Evolutionary conservation across 1,140 invertebrate species (phyloP).

Genomic region (Pseudachorutes palmiensis): DNA sequence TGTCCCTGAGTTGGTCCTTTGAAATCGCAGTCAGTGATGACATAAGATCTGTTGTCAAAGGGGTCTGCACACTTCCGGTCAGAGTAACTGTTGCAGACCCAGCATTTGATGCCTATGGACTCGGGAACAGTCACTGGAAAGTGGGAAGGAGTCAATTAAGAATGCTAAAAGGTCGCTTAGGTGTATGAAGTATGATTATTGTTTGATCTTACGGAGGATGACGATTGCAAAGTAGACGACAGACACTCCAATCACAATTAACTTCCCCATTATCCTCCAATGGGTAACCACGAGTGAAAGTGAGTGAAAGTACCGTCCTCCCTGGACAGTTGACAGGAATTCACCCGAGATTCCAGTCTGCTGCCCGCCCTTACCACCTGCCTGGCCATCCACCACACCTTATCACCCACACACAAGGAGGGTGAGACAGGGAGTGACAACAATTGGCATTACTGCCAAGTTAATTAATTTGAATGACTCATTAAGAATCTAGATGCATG

Average conservation of each 20-base stretch:
- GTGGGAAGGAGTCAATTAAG: not conserved
- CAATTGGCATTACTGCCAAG: too few species aligned
- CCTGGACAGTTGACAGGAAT: too few species aligned
- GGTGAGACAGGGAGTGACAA: too few species aligned
- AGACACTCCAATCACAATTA: not conserved
- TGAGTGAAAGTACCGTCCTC: too few species aligned
- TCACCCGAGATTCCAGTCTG: too few species aligned
- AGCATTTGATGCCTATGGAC: slow-evolving; percentile 66
- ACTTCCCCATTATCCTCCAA: not conserved
- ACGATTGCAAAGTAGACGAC: not conserved
- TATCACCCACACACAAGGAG: too few species aligned
- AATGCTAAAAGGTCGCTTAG: not conserved
- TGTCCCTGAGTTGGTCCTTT: slow-evolving; percentile 42
- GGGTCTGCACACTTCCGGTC: slow-evolving; percentile 88
- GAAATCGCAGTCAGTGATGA: slow-evolving; percentile 75
- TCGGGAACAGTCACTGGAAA: slow-evolving; percentile 1
- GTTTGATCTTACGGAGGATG: not conserved
- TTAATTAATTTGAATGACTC: too few species aligned
- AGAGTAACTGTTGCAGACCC: slow-evolving; percentile 76
- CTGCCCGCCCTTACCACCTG: too few species aligned
- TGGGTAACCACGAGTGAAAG: too few species aligned
- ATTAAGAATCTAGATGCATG: too few species aligned
- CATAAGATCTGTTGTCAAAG: slow-evolving; percentile 80
- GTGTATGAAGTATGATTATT: not conserved
- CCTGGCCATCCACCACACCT: too few species aligned